Evolutionary conservation across 2,888 invertebrate genomes (phyloP), one percentile per base, ranked within the genome.

Genomic region (Entomobrya proxima): DNA sequence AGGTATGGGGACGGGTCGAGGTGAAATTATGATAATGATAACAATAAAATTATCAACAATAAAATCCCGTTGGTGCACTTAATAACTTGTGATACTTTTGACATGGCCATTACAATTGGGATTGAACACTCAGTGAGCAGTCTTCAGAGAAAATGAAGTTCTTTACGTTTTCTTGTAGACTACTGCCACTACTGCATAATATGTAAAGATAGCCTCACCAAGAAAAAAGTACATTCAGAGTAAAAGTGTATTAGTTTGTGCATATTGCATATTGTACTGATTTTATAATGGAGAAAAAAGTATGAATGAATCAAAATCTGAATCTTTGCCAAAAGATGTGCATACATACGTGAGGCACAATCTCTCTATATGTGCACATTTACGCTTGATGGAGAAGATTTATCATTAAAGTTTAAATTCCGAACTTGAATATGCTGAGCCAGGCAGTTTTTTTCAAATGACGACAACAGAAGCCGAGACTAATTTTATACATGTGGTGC

Each of bases 401-500:
- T 30, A 50, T 30, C 50, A 50, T 50, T 44, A 21, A 67, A 47
- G 40, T 74, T 50, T 50, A 47, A 74, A 74, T 76, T 40, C 76
- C 58, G 35, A 76, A 64, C 77, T 61, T 58, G 61, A 77, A 61
- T 61, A 55, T 37, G 77, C 61, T 77, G 77, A 77, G 64, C 61
- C 30, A 58, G 32, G 61, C 58, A 61, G 61, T 61, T 44, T 77
- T 61, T 52, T 52, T 30, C 18, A 37, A 55, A 27, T 64, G 77
- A 77, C 44, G 77, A 77, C 61, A 44, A 40, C 75, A 58, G 24
- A 52, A 18, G n/a, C 2, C 47, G 74, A 50, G 30, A 61, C 61
- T 77, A 58, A 77, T 77, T 77, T 77, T 64, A 61, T 77, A 61
- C 77, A 77, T 77, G 77, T 77, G 77, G 61, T 64, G 44, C 13